Conservation (phyloP, 2,888 invertebrate species). For the Lepidocyrtinus sp. region DNA sequence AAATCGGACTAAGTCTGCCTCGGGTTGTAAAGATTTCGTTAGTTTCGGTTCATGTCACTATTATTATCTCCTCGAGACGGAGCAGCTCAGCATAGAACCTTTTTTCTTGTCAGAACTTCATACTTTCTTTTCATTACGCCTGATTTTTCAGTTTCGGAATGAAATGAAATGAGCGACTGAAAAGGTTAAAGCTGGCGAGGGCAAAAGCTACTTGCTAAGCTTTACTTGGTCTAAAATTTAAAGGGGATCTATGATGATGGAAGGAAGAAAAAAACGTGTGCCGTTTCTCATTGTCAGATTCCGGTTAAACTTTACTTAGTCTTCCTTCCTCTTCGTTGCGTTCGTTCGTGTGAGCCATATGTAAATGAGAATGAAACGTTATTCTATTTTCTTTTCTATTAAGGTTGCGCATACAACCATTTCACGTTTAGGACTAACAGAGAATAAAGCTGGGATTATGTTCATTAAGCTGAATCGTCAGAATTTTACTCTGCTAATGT, state of each 20-base stretch:
- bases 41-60: no score
- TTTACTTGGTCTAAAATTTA: background rate
- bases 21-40: no score
- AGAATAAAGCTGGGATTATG: background rate
- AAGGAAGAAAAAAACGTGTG: background rate
- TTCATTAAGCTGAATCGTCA: background rate
- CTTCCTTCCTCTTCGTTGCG: background rate
- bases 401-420: background rate
- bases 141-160: background rate
- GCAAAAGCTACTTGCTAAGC: background rate
- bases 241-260: background rate
- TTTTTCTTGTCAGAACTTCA: background rate
- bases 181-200: background rate
- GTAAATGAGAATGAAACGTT: slow-evolving; percentile 8
- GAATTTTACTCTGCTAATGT: background rate
- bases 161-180: background rate
- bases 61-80: no score
- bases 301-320: background rate
- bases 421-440: background rate
- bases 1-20: no score
- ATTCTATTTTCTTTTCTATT: background rate
- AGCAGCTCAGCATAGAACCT: no score
- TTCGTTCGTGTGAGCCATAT: background rate
- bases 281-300: background rate
- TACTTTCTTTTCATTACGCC: background rate